phyloP scores from a whole-genome alignment of 2,797 vertebrate species.

The Myripristis jacobus region DNA sequence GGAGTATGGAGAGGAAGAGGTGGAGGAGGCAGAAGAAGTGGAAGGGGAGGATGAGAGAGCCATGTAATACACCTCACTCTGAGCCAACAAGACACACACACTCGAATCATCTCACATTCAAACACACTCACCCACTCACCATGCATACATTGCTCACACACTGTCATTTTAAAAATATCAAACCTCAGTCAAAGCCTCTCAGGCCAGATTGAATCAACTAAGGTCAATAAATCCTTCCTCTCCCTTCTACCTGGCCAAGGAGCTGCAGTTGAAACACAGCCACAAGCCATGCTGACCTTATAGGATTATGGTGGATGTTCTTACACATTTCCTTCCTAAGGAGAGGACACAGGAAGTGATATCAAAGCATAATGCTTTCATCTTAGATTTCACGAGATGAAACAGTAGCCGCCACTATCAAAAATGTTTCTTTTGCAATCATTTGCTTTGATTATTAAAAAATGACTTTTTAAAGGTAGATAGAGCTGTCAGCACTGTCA shows the following conservation, averaged over 20 bases:
- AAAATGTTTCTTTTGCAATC: not conserved
- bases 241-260: conserved; percentile 39
- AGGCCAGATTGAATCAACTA: conserved; percentile 52
- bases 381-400: conserved; percentile 5
- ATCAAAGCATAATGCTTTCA: conserved; percentile 9
- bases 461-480: not conserved
- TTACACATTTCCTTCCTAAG: conserved; percentile 25
- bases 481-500: not conserved
- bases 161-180: conserved; percentile 35
- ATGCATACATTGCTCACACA: conserved; percentile 23
- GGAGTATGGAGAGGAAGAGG: conserved; percentile 29
- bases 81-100: conserved; percentile 11
- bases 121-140: conserved; percentile 1
- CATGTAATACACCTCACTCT: conserved; percentile 1
- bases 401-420: not conserved
- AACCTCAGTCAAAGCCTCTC: conserved; percentile 29
- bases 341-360: conserved; percentile 10
- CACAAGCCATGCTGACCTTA: conserved; percentile 46
- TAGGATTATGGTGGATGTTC: conserved; percentile 62
- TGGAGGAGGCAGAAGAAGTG: conserved; percentile 10
- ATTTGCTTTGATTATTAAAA: conserved; percentile 7
- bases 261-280: conserved; percentile 43
- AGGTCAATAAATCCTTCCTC: conserved; percentile 40
- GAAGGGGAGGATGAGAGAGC: conserved; percentile 27
- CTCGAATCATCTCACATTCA: conserved; percentile 23